Evolutionary conservation across 2,113 vertebrate genomes (phyloP).

Genomic region (Notarius quadriscutis): DNA sequence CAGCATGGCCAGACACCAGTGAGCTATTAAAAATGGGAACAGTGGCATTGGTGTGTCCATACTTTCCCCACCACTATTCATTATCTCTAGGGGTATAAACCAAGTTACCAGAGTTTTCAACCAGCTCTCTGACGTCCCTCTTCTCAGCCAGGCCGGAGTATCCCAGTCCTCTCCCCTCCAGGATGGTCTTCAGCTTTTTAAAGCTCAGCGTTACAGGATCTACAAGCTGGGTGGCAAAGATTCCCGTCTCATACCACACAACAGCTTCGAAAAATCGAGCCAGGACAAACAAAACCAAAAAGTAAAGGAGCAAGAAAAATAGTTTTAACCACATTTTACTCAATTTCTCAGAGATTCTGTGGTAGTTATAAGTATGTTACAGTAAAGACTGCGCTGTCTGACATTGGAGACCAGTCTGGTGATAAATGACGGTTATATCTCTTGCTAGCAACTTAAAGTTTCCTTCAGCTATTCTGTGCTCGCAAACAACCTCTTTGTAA

Average conservation of each 20-base stretch:
- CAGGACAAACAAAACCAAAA: constrained; percentile 86
- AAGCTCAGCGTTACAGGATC: constrained; percentile 92
- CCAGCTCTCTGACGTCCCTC: constrained; percentile 88
- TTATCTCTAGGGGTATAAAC: neutral
- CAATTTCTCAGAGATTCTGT: neutral
- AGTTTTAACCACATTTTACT: constrained; percentile 93
- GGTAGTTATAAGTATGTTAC: neutral
- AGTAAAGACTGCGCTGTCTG: neutral
- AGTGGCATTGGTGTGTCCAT: neutral
- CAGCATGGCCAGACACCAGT: neutral
- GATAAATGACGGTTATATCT: neutral
- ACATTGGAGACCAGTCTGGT: constrained; percentile 4
- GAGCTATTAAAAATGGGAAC: neutral
- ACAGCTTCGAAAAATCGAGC: constrained; percentile 91
- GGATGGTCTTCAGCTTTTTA: constrained; percentile 87
- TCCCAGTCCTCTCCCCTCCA: constrained; percentile 89
- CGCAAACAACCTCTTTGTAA: neutral
- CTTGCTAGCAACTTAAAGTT: constrained; percentile 14
- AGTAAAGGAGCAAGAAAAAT: constrained; percentile 90
- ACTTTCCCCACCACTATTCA: neutral
- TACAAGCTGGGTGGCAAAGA: constrained; percentile 90
- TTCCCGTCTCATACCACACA: constrained; percentile 93
- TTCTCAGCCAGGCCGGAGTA: constrained; percentile 89
- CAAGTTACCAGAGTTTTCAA: constrained; percentile 86
- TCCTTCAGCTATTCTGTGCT: constrained; percentile 4